A percentile compares a stretch with the other conserved stretches of the same genome.
phyloP scores from a whole-genome alignment of 2,888 invertebrate species.

The Tetramorium bicarinatum region DNA sequence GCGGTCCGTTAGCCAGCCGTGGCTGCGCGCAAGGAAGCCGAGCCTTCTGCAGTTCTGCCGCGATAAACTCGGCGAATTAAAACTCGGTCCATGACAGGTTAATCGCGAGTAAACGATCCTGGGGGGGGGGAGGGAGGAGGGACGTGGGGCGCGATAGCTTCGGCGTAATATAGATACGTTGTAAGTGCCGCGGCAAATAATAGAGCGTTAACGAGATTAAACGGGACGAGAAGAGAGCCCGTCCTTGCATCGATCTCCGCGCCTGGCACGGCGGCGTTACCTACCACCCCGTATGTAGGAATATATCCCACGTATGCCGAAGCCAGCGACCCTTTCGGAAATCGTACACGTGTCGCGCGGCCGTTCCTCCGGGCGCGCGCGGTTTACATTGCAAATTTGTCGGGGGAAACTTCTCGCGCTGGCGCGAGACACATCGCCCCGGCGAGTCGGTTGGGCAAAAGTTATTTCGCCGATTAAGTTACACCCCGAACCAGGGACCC shows the following conservation, averaged over 20 bases:
- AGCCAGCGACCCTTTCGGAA: conserved; percentile 43
- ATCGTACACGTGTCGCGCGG: conserved; percentile 76
- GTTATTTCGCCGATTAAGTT: conserved; percentile 83
- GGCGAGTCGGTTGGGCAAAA: conserved; percentile 67
- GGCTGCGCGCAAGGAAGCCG: not conserved
- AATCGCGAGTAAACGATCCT: conserved; percentile 30
- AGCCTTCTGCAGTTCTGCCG: not conserved
- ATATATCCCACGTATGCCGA: not conserved
- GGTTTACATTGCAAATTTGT: conserved; percentile 85
- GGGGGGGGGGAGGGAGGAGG: too few relatives aligned
- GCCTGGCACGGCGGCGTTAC: not conserved
- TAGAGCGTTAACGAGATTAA: conserved; percentile 52
- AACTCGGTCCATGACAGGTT: conserved; percentile 18
- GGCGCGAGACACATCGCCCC: conserved; percentile 67
- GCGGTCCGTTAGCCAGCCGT: not conserved
- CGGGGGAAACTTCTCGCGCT: conserved; percentile 76
- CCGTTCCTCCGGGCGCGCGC: conserved; percentile 68
- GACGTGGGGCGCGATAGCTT: conserved; percentile 6
- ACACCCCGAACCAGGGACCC: conserved; percentile 68
- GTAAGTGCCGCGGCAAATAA: conserved; percentile 35
- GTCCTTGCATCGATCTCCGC: conserved; percentile 45
- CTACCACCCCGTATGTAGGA: not conserved
- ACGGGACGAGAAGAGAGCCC: conserved; percentile 23
- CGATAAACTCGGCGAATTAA: conserved; percentile 33
- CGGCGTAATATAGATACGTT: conserved; percentile 13